A percentile compares a stretch with the other conserved stretches of the same genome.
phyloP scores from a whole-genome alignment of 1,140 invertebrate species.

The Diprion similis region DNA sequence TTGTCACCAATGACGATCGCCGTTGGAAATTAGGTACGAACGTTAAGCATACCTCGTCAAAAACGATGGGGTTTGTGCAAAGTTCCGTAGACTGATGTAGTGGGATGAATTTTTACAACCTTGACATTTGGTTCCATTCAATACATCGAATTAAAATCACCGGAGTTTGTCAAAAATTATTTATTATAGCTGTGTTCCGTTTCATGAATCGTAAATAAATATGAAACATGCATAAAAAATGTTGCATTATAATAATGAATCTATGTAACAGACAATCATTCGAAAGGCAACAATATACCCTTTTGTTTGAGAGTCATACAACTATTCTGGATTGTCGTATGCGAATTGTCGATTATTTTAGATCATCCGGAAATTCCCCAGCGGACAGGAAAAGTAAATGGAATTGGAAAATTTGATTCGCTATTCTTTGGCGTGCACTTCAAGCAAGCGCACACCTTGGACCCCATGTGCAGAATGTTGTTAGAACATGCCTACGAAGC shows the following conservation, averaged over 20 bases:
- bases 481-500: conserved; percentile 88
- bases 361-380: conserved; percentile 74
- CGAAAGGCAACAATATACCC: background rate
- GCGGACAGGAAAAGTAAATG: conserved; percentile 80
- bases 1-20: conserved; percentile 78
- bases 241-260: background rate
- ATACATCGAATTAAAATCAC: background rate
- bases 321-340: background rate
- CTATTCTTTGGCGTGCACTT: conserved; percentile 83
- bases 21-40: conserved; percentile 76
- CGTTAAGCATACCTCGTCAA: background rate
- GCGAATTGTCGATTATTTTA: conserved; percentile 23
- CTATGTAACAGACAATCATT: background rate
- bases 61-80: background rate
- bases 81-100: background rate
- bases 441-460: conserved; percentile 86
- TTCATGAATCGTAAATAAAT: no score
- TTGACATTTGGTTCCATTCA: background rate
- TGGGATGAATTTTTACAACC: conserved; percentile 14
- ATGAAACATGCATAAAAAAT: background rate
- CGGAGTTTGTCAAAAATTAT: background rate
- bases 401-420: conserved; percentile 83
- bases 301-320: background rate
- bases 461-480: conserved; percentile 86
- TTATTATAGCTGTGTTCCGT: no score